Conservation (phyloP, 30 jellyfish, hydroid and myxozoan genomes). For the Hydractinia symbiolongicarpus region DNA sequence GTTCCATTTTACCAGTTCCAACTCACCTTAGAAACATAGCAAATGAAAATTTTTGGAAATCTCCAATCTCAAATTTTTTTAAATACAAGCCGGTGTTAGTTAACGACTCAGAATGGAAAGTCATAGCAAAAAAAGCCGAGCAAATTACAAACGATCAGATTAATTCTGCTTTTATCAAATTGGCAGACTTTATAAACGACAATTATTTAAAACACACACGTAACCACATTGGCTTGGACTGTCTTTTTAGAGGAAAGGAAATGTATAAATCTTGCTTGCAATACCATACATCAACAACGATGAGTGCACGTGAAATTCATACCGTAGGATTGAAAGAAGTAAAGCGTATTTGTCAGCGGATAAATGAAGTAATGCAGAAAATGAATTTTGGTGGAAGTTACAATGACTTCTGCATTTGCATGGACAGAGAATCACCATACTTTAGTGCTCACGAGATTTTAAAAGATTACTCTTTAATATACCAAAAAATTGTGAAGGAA, state of each 20-base stretch:
- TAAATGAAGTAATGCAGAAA: background rate
- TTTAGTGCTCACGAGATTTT: background rate
- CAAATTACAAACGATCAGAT: background rate
- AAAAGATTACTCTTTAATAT: background rate
- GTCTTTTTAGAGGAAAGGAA: background rate
- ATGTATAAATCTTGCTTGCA: constrained; percentile 1
- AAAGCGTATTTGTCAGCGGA: background rate
- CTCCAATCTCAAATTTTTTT: background rate
- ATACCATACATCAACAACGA: background rate
- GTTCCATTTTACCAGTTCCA: background rate
- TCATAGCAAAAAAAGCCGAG: background rate
- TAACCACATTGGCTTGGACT: background rate
- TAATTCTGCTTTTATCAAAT: background rate
- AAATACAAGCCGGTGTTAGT: background rate
- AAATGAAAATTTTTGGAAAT: background rate
- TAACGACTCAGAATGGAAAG: constrained; percentile 4
- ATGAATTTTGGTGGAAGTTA: background rate
- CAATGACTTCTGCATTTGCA: background rate
- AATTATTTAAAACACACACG: constrained; percentile 1
- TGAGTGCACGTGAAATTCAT: constrained; percentile 1
- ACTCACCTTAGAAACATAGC: background rate
- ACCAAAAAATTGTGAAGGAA: background rate
- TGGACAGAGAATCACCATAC: background rate
- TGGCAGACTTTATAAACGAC: constrained; percentile 7
- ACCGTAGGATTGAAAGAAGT: constrained; percentile 10